Evolutionary conservation across 2,113 vertebrate genomes (phyloP), one percentile per base, ranked within the genome.

Genomic region (Laticauda colubrina): DNA sequence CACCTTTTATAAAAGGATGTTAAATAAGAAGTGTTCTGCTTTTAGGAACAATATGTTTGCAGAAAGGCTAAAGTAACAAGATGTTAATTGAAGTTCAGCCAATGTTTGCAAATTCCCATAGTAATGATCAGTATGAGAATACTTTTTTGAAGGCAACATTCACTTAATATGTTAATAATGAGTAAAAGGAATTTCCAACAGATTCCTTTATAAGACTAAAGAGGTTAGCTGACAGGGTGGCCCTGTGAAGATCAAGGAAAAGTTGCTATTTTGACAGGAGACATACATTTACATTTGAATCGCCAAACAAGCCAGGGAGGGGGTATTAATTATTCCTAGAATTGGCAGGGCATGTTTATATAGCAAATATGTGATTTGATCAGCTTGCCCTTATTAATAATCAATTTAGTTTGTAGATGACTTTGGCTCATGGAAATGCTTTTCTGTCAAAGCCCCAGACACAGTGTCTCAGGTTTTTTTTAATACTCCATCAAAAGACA

Each of bases 41-140:
- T 61, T 21, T 89, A 39, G 55, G 12, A 59, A 53, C 53, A 88
- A 55, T 88, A 39, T 34, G 87, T 57, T 89, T 89, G 43, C 56
- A 61, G 26, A n/a, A 90, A 21, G 89, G 89, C 89, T 90, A 45
- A 53, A 51, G 59, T 69, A 90, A 90, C 61, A 54, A 90, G 59
- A 53, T 53, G 59, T 3, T 90, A 90, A 51, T 75, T 81, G 89
- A 85, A 14, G 64, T 26, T 54, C 21, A 51, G 64, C 64, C n/a
- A 81, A 4, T 34, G 29, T 53, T 55, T 81, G 48, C 64, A 55
- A 55, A 55, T 81, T 91, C 90, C 90, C 69, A 91, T 10, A 43
- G 21, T 91, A 64, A 91, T n/a, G n/a, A 55, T 7, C 34, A 6
- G 12, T 56, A 24, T 43, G n/a, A 34, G 45, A 75, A 51, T 20